phyloP scores from a whole-genome alignment of 2,888 invertebrate genomes.

The Penaeus monodon region DNA sequence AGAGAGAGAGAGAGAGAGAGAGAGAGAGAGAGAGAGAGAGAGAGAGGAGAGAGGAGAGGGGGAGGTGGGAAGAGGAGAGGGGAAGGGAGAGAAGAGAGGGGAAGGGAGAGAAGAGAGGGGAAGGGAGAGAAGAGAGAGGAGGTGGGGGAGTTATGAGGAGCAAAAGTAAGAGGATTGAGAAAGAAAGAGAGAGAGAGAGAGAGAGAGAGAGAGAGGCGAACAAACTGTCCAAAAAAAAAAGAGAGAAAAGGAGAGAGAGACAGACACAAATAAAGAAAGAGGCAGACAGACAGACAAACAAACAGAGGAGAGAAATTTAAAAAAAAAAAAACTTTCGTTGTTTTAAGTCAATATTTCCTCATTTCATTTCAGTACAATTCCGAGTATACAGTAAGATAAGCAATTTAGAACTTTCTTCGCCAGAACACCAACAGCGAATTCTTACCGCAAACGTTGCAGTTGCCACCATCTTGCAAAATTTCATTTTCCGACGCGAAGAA shows the following conservation, averaged over 20 bases:
- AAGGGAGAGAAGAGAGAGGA: not conserved
- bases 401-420: too few species aligned
- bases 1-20: not conserved
- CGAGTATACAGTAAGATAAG: too few species aligned
- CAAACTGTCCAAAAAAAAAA: not conserved
- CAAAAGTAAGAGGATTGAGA: not conserved
- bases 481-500: too few species aligned
- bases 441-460: too few species aligned
- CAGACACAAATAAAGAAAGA: not conserved
- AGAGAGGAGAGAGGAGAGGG: not conserved
- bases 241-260: not conserved
- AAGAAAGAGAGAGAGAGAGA: not conserved
- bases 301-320: not conserved
- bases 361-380: too few species aligned
- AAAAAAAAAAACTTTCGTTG: not conserved
- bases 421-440: too few species aligned
- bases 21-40: not conserved
- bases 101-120: not conserved
- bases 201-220: not conserved
- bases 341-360: too few species aligned
- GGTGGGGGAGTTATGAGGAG: not conserved
- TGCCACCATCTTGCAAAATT: too few species aligned
- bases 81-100: not conserved
- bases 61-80: too few species aligned
- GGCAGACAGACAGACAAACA: not conserved